Evolutionary conservation across 2,113 vertebrate genomes (phyloP).

Genomic region (Sylvietta virens): DNA sequence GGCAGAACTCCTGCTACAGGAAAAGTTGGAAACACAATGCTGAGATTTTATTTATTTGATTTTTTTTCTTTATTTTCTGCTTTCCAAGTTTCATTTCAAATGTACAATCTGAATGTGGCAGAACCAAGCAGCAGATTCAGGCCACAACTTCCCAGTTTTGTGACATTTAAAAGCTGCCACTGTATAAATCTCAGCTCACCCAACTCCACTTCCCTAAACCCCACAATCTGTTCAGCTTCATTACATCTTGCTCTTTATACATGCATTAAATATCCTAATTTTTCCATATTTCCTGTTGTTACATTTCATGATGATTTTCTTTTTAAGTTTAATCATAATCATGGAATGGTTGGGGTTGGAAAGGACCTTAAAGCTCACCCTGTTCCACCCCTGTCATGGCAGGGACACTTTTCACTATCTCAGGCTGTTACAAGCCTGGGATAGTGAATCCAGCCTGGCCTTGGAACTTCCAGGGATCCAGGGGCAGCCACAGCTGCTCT

Average conservation of each 20-base stretch:
- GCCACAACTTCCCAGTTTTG: background rate
- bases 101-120: background rate
- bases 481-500: background rate
- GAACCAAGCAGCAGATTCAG: background rate
- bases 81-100: background rate
- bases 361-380: rapidly evolving
- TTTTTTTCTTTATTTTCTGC: background rate
- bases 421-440: rapidly evolving
- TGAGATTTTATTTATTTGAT: background rate
- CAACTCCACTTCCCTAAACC: background rate
- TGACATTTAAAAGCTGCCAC: background rate
- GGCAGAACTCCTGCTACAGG: background rate
- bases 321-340: background rate
- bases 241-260: rapidly evolving
- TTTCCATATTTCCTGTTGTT: rapidly evolving
- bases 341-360: background rate
- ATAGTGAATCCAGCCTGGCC: background rate
- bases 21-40: background rate
- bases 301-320: background rate
- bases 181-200: background rate
- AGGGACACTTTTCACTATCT: background rate
- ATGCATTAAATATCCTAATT: background rate
- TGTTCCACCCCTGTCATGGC: rapidly evolving
- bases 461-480: background rate
- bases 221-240: background rate